These are phyloP conservation scores for Nettapus auritus DNA, from an alignment of 2,113 vertebrate species.

Conservation along the genomic window DNA sequence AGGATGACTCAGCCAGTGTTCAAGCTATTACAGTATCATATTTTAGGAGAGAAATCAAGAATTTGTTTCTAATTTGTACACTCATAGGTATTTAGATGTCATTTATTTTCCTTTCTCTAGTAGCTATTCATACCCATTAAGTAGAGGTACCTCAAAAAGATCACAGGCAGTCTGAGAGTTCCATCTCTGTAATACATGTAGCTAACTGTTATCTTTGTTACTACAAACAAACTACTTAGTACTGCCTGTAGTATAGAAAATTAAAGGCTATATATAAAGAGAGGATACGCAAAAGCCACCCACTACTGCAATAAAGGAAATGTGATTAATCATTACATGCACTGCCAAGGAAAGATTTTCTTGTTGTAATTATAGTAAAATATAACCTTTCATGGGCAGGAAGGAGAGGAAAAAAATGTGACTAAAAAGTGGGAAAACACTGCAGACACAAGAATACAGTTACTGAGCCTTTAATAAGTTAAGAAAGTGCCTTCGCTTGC, in stretches of 20 bases:
- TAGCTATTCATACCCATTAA: neutral
- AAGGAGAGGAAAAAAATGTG: neutral
- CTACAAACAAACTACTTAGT: constrained; percentile 6
- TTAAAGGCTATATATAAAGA: constrained; percentile 32
- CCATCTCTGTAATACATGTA: neutral
- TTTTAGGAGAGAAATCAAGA: neutral
- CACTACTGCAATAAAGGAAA: constrained; percentile 14
- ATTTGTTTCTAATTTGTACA: neutral
- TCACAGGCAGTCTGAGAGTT: neutral
- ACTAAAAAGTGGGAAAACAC: neutral
- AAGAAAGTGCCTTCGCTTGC: neutral
- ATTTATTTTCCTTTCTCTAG: neutral
- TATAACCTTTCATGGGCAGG: constrained; percentile 32
- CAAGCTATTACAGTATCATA: neutral
- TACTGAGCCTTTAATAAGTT: neutral
- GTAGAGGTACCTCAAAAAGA: neutral
- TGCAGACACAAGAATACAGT: neutral
- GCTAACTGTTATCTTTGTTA: constrained; percentile 21
- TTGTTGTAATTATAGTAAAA: constrained; percentile 35
- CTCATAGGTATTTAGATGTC: neutral
- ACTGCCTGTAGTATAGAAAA: constrained; percentile 1
- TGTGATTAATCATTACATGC: neutral
- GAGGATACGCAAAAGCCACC: neutral
- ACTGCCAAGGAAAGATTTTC: constrained; percentile 22
- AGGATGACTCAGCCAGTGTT: neutral